These are phyloP conservation scores for Melanotaenia pygmaea DNA, from an alignment of 2,797 vertebrate genomes.

Conservation along the genomic window DNA sequence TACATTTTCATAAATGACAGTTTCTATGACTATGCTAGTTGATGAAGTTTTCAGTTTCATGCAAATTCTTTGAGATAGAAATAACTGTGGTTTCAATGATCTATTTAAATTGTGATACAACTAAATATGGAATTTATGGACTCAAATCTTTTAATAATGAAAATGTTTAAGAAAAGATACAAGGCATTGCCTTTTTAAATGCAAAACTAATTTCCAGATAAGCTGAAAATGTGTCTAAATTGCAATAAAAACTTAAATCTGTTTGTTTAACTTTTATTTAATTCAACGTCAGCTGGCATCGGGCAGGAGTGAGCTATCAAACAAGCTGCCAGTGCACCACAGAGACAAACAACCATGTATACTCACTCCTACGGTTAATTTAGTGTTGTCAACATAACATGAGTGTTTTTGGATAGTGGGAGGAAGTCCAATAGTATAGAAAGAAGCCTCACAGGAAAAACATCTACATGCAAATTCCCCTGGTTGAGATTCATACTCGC, in stretches of 20 bases:
- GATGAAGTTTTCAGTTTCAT: background rate
- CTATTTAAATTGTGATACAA: background rate
- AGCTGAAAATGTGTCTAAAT: background rate
- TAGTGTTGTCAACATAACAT: background rate
- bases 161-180: background rate
- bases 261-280: background rate
- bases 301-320: background rate
- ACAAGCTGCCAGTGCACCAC: background rate
- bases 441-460: too few relatives aligned
- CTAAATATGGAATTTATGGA: background rate
- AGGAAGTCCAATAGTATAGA: background rate
- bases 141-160: background rate
- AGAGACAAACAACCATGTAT: background rate
- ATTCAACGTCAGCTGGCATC: background rate
- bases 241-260: background rate
- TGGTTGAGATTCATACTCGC: too few relatives aligned
- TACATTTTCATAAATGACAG: background rate
- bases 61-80: background rate
- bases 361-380: background rate
- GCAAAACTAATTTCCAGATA: background rate
- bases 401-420: background rate
- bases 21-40: background rate
- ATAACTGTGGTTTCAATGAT: background rate
- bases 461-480: background rate
- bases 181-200: background rate